Percentiles rank a stretch among this genome's conserved stretches.
These are phyloP conservation scores for Nibea albiflora DNA, from an alignment of 2,113 vertebrate genomes.

Conservation along the genomic window DNA sequence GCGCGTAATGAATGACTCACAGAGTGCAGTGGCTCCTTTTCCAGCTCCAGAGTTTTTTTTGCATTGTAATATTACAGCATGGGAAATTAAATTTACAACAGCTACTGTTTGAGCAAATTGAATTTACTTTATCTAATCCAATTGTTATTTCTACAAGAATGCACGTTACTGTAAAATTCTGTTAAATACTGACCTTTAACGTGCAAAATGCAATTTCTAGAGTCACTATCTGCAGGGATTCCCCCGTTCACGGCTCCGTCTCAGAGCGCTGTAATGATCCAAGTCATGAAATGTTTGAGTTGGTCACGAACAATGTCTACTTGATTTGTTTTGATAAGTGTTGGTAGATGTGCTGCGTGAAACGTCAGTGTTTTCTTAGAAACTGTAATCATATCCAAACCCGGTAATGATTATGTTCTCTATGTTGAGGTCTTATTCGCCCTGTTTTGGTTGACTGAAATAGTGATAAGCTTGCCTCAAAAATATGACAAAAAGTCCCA, in stretches of 20 bases:
- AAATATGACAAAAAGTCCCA: not conserved
- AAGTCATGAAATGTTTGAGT: not conserved
- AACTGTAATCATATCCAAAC: not conserved
- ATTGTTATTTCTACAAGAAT: not conserved
- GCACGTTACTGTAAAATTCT: not conserved
- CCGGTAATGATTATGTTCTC: not conserved
- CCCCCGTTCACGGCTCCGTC: not conserved
- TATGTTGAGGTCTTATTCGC: not conserved
- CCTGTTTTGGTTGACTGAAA: not conserved
- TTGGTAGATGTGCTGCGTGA: not conserved
- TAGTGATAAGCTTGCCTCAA: not conserved
- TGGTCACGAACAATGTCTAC: not conserved
- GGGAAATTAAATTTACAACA: conserved; percentile 9
- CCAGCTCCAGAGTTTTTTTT: conserved; percentile 23
- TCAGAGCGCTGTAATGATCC: too few relatives aligned
- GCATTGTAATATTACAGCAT: not conserved
- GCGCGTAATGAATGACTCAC: conserved; percentile 40
- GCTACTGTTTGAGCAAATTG: not conserved
- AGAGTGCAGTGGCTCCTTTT: conserved; percentile 21
- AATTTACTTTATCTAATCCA: not conserved
- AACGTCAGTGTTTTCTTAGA: too few relatives aligned
- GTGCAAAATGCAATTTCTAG: not conserved
- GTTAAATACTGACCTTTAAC: not conserved
- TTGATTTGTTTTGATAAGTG: not conserved
- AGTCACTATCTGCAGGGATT: not conserved